Base-by-base conservation (phyloP, 2,113 vertebrate genomes). In the Hemiscyllium ocellatum region DNA sequence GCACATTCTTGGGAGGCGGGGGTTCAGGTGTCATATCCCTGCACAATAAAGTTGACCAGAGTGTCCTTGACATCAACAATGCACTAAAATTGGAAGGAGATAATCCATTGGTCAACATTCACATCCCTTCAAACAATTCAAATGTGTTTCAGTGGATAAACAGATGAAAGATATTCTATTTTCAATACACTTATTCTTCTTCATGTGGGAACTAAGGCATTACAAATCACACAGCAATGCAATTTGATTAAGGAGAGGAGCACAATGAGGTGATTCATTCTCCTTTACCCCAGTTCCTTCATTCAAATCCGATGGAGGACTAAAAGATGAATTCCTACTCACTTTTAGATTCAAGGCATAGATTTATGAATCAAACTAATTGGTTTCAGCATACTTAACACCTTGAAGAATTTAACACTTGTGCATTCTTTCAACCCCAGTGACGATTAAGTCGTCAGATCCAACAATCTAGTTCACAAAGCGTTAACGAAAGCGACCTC, bases 361-460 rank as follows among this genome's bases (percentile, higher is more conserved):
- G 72, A 76, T 90, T 33, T 56, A 47, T 87, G 85, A 87, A 87
- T 47, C 47, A 52, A 50, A 50, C 86, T 89, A 89, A 89, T 89
- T 89, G 50, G 86, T 24, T 89, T 89, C 50, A 56, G 10, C 13
- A 65, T 15, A 65, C 61, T 90, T 19, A 90, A 65, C 56, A 90
- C 33, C 52, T 61, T 65, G 52, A n/a, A 61, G 52, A 65, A 13
- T 10, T 52, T 65, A 17, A n/a, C 26, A 10, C 52, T 33, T 17
- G n/a, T 65, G 42, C n/a, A 22, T 89, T 89, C 24, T 56, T 61
- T 4, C 29, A n/a, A 29, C 29, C 52, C 87, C 10, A 29, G 52
- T 65, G 87, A 61, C 87, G 15, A 56, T 90, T 65, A 52, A 61
- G 50, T 61, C 1, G 85, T 87, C 85, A 87, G 42, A 87, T 47